phyloP scores from a whole-genome alignment of 2,113 vertebrate genomes.

The Scopus umbretta region DNA sequence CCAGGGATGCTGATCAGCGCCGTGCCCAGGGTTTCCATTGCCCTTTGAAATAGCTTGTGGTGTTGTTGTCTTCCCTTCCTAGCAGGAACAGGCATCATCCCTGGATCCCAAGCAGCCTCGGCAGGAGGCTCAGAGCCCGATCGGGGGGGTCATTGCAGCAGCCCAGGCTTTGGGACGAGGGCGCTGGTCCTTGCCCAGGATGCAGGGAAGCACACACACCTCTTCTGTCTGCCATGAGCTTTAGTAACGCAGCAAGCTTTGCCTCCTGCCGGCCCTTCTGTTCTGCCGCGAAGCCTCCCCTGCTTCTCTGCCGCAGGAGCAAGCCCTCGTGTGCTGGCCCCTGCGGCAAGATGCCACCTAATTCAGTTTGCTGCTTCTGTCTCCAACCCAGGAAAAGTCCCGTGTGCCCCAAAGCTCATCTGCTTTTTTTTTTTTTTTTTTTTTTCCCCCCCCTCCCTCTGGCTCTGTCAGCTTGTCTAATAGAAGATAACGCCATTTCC shows the following conservation, averaged over 20 bases:
- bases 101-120: neutral
- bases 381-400: neutral
- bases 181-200: neutral
- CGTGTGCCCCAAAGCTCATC: neutral
- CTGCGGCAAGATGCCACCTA: neutral
- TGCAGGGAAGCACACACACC: neutral
- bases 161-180: neutral
- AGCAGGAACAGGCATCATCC: neutral
- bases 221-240: neutral
- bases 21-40: neutral
- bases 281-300: rapidly evolving
- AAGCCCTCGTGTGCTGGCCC: neutral
- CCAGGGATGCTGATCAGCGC: neutral
- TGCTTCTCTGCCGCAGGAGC: neutral
- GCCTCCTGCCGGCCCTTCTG: neutral
- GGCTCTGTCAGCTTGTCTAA: neutral
- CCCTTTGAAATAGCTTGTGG: constrained; percentile 8
- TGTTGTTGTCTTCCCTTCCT: neutral
- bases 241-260: neutral
- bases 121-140: neutral
- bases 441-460: too few relatives aligned
- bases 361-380: neutral
- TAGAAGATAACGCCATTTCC: neutral
- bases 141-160: rapidly evolving
- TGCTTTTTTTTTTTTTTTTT: neutral